phyloP scores from a whole-genome alignment of 2,888 invertebrate genomes.

The Tetropium fuscum region DNA sequence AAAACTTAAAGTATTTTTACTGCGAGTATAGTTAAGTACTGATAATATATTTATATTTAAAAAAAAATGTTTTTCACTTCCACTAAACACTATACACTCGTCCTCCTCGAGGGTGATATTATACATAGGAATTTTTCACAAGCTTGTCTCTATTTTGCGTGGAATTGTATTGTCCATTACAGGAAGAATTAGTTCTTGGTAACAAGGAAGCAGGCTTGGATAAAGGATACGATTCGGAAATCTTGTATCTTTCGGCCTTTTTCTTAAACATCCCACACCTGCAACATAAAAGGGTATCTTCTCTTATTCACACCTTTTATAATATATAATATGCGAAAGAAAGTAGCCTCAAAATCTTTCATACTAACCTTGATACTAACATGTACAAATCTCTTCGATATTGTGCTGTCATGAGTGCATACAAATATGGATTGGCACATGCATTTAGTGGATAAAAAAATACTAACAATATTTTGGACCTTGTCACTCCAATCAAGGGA shows the following conservation, averaged over 20 bases:
- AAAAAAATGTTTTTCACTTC: no score
- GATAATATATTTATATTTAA: no score
- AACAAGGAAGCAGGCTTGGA: constrained; percentile 33
- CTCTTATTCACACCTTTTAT: no score
- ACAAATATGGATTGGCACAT: constrained; percentile 93
- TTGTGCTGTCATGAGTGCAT: constrained; percentile 90
- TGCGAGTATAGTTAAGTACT: no score
- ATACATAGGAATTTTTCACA: constrained; percentile 25
- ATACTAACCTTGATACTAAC: constrained; percentile 73
- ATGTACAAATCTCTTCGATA: constrained; percentile 82
- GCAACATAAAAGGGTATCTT: constrained; percentile 36
- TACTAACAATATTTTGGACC: constrained; percentile 84
- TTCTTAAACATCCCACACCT: constrained; percentile 70
- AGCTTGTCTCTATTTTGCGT: constrained; percentile 9
- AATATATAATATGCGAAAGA: no score
- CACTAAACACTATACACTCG: no score
- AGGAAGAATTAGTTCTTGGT: constrained; percentile 7
- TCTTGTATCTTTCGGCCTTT: constrained; percentile 67
- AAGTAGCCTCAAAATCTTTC: background rate
- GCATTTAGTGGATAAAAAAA: constrained; percentile 94
- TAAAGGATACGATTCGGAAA: constrained; percentile 60
- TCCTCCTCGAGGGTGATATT: background rate
- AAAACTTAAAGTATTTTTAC: no score
- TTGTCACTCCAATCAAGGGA: constrained; percentile 85
- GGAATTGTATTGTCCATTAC: constrained; percentile 8